Evolutionary conservation across 2,888 invertebrate species (phyloP).

Genomic region (Patella ulyssiponensis): DNA sequence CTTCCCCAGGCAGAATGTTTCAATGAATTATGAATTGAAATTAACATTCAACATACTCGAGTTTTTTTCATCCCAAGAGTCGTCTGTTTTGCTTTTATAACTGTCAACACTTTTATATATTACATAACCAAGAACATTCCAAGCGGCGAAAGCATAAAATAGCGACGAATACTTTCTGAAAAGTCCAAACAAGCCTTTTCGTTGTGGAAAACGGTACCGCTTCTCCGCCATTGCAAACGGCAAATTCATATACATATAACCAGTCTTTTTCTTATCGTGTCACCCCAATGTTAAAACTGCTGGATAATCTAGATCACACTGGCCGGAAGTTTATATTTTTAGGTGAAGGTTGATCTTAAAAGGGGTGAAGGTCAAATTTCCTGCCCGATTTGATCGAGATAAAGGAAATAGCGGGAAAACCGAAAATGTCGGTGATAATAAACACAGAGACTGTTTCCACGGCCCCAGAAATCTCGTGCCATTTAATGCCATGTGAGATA

Average conservation of each 20-base stretch:
- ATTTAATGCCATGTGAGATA: conserved; percentile 54
- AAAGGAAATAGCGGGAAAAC: not conserved
- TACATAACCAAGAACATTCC: conserved; percentile 41
- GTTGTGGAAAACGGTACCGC: too few relatives aligned
- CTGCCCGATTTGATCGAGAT: too few relatives aligned
- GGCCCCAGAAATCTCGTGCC: conserved; percentile 34
- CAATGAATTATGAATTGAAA: too few relatives aligned
- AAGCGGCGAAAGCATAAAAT: conserved; percentile 39
- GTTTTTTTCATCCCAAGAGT: conserved; percentile 31
- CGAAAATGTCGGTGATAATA: conserved; percentile 37
- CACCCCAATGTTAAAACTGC: not conserved
- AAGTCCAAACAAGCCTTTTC: not conserved
- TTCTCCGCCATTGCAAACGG: conserved; percentile 6
- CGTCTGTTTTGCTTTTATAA: conserved; percentile 24
- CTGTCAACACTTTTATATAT: conserved; percentile 26
- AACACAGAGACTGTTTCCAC: conserved; percentile 24
- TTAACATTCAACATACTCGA: conserved; percentile 14
- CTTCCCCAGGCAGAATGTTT: too few relatives aligned
- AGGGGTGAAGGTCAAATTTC: conserved; percentile 14
- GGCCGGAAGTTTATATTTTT: too few relatives aligned
- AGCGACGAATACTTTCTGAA: conserved; percentile 25
- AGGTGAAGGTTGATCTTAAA: too few relatives aligned
- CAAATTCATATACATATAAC: not conserved
- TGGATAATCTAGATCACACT: not conserved
- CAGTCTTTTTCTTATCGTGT: conserved; percentile 7